Conservation (phyloP, 2,888 invertebrate species). For the Athalia rosae region DNA sequence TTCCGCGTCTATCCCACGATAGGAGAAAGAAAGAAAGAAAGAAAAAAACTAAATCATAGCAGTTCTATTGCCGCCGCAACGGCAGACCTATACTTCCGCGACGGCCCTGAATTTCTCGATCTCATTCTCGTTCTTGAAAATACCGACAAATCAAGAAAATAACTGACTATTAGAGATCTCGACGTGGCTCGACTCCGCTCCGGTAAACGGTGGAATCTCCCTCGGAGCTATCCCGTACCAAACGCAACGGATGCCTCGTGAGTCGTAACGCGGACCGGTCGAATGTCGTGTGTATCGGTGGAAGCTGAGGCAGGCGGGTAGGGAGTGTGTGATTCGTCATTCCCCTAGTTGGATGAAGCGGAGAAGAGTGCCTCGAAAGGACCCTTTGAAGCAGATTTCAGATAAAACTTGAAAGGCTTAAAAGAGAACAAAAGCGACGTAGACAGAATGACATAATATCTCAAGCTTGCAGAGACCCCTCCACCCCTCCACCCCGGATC, state of each 20-base stretch:
- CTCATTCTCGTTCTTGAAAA: conserved; percentile 10
- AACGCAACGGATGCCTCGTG: neutral
- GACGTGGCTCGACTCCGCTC: neutral
- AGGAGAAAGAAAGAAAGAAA: neutral
- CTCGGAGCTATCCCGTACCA: neutral
- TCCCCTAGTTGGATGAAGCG: conserved; percentile 46
- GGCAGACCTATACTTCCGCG: neutral
- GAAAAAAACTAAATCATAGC: neutral
- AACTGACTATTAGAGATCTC: conserved; percentile 16
- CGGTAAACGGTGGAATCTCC: conserved; percentile 31
- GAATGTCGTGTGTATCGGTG: conserved; percentile 4
- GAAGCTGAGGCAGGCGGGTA: neutral
- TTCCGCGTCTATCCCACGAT: conserved; percentile 17
- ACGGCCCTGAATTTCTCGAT: neutral
- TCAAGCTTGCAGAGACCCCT: conserved; percentile 28
- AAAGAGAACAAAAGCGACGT: conserved; percentile 47
- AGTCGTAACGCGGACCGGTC: neutral
- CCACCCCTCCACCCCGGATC: conserved; percentile 10
- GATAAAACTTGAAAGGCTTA: conserved; percentile 53
- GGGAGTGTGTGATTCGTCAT: conserved; percentile 43
- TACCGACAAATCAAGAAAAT: conserved; percentile 23
- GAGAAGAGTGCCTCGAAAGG: conserved; percentile 50
- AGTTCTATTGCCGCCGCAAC: too few species aligned
- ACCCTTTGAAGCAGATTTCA: conserved; percentile 52
- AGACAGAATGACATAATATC: conserved; percentile 47